Evolutionary conservation across 2,888 invertebrate species (phyloP).

Genomic region (Mimachlamys varia): DNA sequence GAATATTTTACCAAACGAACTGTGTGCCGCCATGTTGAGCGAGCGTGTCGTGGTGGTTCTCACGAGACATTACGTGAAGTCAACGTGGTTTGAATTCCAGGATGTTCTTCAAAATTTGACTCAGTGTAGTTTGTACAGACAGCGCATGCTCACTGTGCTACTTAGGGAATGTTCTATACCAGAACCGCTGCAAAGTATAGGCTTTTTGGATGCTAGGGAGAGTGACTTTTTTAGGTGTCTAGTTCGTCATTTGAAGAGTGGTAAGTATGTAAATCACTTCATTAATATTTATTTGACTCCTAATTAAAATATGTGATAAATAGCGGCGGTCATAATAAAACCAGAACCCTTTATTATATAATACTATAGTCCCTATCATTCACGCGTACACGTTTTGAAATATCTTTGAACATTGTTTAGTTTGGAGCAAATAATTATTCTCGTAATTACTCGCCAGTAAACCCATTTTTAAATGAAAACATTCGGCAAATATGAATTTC

Average conservation of each 20-base stretch:
- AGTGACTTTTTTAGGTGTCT: slow-evolving; percentile 70
- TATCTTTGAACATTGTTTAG: too few relatives aligned
- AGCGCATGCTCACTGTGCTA: slow-evolving; percentile 70
- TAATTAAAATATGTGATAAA: too few relatives aligned
- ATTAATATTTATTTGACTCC: too few relatives aligned
- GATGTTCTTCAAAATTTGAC: slow-evolving; percentile 71
- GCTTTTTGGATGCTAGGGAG: slow-evolving; percentile 67
- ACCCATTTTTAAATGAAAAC: too few relatives aligned
- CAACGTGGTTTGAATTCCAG: slow-evolving; percentile 72
- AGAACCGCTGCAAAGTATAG: slow-evolving; percentile 67
- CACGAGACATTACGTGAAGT: slow-evolving; percentile 66
- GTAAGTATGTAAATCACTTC: slow-evolving; percentile 56
- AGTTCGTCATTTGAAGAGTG: slow-evolving; percentile 66
- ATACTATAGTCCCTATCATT: too few relatives aligned
- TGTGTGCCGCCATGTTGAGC: slow-evolving; percentile 76
- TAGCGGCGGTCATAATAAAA: too few relatives aligned
- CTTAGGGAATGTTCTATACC: slow-evolving; percentile 73
- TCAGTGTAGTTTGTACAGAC: slow-evolving; percentile 69
- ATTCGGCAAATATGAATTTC: too few relatives aligned
- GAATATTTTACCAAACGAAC: slow-evolving; percentile 65
- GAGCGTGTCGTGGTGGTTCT: slow-evolving; percentile 73
- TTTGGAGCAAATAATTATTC: too few relatives aligned
- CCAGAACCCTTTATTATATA: too few relatives aligned
- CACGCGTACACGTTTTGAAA: too few relatives aligned
- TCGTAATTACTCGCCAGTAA: too few relatives aligned